Percentiles rank a stretch among this genome's conserved stretches.
These are phyloP conservation scores for Thalassophryne amazonica DNA, from an alignment of 2,797 vertebrate species.

Conservation along the genomic window DNA sequence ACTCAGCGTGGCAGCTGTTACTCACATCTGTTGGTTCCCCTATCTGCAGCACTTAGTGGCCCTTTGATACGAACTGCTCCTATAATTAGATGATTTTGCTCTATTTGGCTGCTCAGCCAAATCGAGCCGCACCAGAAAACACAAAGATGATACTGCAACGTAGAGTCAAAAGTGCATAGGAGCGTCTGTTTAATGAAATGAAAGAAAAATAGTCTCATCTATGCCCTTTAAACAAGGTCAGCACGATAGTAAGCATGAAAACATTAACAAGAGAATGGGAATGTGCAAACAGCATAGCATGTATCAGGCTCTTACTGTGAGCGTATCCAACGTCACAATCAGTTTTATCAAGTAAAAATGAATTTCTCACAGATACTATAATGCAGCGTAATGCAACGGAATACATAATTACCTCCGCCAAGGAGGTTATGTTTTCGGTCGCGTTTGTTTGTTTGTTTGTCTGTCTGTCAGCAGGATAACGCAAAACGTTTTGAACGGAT, in stretches of 20 bases:
- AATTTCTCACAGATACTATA: no score
- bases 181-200: slow-evolving; percentile 16
- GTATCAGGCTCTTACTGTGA: not conserved
- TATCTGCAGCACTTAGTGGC: slow-evolving; percentile 43
- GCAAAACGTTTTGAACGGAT: no score
- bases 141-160: slow-evolving; percentile 18
- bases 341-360: no score
- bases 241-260: slow-evolving; percentile 10
- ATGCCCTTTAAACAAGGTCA: slow-evolving; percentile 30
- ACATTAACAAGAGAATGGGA: not conserved
- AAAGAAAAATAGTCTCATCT: not conserved
- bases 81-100: slow-evolving; percentile 57
- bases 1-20: slow-evolving; percentile 70
- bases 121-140: slow-evolving; percentile 18
- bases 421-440: no score
- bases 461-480: no score
- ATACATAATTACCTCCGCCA: no score
- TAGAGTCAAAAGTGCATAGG: not conserved
- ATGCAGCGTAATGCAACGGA: no score
- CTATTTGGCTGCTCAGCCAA: slow-evolving; percentile 25
- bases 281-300: not conserved
- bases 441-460: no score
- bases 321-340: not conserved
- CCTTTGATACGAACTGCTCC: slow-evolving; percentile 55
- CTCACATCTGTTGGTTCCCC: slow-evolving; percentile 67